These are phyloP conservation scores for Acipenser ruthenus DNA, from an alignment of 2,797 vertebrate species.

Conservation along the genomic window DNA sequence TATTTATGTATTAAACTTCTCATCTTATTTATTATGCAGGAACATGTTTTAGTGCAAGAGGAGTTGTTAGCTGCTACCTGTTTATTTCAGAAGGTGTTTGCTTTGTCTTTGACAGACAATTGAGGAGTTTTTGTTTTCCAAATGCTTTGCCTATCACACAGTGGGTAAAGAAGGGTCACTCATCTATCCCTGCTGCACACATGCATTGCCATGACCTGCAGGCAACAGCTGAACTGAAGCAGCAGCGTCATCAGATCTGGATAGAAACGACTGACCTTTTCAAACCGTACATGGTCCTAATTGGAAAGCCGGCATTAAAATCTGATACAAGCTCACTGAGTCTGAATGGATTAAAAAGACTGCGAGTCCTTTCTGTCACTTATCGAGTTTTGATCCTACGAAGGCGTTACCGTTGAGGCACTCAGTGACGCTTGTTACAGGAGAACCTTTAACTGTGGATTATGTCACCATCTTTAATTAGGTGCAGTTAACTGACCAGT, in stretches of 20 bases:
- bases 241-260: background rate
- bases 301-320: conserved; percentile 36
- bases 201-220: no score
- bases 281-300: conserved; percentile 37
- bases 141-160: no score
- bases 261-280: conserved; percentile 1
- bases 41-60: no score
- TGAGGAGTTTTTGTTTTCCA: no score
- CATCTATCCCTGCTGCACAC: no score
- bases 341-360: conserved; percentile 34
- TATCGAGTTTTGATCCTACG: conserved; percentile 2
- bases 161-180: no score
- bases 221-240: no score
- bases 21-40: no score
- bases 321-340: conserved; percentile 39
- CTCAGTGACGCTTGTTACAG: background rate
- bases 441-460: background rate
- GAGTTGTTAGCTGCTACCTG: no score
- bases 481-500: conserved; percentile 7
- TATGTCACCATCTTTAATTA: conserved; percentile 9
- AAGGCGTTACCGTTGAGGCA: conserved; percentile 5
- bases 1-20: no score
- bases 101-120: no score
- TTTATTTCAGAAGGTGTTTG: no score
- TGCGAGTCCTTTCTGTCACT: conserved; percentile 8